These are phyloP conservation scores for Gandaritis pyraliata DNA, from an alignment of 2,888 invertebrate species.

Conservation along the genomic window DNA sequence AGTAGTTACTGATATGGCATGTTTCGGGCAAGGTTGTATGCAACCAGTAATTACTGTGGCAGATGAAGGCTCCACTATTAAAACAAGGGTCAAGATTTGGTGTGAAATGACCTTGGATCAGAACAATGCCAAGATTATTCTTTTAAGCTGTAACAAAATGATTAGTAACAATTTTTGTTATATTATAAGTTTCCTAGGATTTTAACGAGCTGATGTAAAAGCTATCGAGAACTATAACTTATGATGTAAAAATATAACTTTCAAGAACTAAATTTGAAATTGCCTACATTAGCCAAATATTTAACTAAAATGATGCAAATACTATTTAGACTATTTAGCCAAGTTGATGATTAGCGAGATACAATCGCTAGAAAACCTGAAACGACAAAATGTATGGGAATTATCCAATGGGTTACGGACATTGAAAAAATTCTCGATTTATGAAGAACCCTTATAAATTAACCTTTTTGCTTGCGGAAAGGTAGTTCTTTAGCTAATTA, in stretches of 20 bases:
- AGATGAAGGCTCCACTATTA: slow-evolving; percentile 30
- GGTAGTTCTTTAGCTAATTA: background rate
- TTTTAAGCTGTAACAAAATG: background rate
- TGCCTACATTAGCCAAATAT: too few relatives aligned
- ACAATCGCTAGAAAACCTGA: too few relatives aligned
- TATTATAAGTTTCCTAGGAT: background rate
- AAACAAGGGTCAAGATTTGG: slow-evolving; percentile 30
- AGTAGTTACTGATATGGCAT: slow-evolving; percentile 33
- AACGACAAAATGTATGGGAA: too few relatives aligned
- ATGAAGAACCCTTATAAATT: background rate
- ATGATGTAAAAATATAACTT: too few relatives aligned
- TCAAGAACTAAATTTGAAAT: too few relatives aligned
- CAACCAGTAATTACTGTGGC: slow-evolving; percentile 37
- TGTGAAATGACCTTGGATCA: slow-evolving; percentile 23
- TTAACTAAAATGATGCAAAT: too few relatives aligned
- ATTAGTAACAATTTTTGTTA: slow-evolving; percentile 1
- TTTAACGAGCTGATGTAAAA: background rate
- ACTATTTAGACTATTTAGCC: too few relatives aligned
- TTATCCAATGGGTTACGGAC: too few relatives aligned
- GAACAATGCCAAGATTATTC: slow-evolving; percentile 1
- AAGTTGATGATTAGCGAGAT: too few relatives aligned
- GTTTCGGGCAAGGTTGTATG: slow-evolving; percentile 46
- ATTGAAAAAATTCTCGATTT: too few relatives aligned
- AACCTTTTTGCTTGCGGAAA: slow-evolving; percentile 4
- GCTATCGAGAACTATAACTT: too few relatives aligned